phyloP scores from a whole-genome alignment of 2,113 vertebrate species.

The Pelvicachromis taeniatus region DNA sequence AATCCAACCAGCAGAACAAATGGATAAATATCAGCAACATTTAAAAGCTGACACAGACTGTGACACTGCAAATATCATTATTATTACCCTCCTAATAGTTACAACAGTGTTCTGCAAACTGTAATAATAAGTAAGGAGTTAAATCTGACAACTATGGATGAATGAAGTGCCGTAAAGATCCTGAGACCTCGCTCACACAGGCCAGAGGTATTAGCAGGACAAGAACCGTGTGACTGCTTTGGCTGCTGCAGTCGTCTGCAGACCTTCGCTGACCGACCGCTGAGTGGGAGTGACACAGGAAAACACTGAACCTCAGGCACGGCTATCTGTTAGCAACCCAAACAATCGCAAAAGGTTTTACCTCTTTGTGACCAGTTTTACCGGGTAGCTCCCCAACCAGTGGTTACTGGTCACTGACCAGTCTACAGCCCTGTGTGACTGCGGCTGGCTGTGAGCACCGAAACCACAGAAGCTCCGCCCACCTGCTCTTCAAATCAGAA shows the following conservation, averaged over 20 bases:
- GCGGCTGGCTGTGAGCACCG: background rate
- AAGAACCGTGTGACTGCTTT: background rate
- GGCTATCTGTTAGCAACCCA: background rate
- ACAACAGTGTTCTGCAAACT: background rate
- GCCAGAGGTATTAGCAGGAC: background rate
- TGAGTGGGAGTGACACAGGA: background rate
- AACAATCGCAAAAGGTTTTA: background rate
- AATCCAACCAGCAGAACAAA: background rate
- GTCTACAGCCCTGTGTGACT: background rate
- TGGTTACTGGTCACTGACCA: background rate
- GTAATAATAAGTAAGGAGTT: background rate
- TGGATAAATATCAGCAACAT: background rate
- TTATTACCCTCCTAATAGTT: background rate
- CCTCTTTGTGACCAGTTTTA: background rate
- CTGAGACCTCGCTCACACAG: background rate
- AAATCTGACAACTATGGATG: background rate
- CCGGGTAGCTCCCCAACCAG: background rate
- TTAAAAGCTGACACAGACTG: fast-evolving
- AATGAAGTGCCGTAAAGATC: background rate
- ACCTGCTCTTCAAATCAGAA: background rate
- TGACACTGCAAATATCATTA: background rate
- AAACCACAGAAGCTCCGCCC: background rate
- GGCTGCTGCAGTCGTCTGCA: background rate
- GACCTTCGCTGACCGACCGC: background rate
- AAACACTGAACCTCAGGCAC: too few relatives aligned